phyloP scores from a whole-genome alignment of 1,140 invertebrate genomes.

The Zaprionus tsacasi region DNA sequence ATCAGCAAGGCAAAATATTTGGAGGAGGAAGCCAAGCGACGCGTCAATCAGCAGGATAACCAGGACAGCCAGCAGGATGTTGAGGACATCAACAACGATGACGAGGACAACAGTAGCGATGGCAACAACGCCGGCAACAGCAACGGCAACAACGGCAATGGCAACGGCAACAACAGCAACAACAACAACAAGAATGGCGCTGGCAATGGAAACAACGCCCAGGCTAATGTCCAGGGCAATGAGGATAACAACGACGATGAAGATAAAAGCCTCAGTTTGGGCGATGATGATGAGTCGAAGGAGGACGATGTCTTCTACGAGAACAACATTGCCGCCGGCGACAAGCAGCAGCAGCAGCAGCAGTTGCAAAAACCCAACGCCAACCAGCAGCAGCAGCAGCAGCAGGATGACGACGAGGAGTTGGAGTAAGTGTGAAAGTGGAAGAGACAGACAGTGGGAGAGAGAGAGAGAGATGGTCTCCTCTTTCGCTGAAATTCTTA shows the following conservation, averaged over 20 bases:
- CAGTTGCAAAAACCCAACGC: slow-evolving; percentile 38
- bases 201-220: slow-evolving; percentile 46
- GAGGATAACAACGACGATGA: slow-evolving; percentile 76
- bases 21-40: slow-evolving; percentile 85
- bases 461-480: not conserved
- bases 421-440: slow-evolving; percentile 76
- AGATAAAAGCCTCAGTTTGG: slow-evolving; percentile 72
- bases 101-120: slow-evolving; percentile 76
- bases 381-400: slow-evolving; percentile 30
- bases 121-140: slow-evolving; percentile 27
- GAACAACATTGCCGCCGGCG: slow-evolving; percentile 85
- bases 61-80: slow-evolving; percentile 69
- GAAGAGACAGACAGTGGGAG: not conserved
- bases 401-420: slow-evolving; percentile 87
- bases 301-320: slow-evolving; percentile 91
- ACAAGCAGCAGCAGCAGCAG: slow-evolving; percentile 59
- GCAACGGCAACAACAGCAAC: slow-evolving; percentile 27
- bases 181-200: slow-evolving; percentile 41
- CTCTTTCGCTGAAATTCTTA: slow-evolving; percentile 58
- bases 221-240: slow-evolving; percentile 75
- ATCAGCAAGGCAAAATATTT: slow-evolving; percentile 88
- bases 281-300: slow-evolving; percentile 85
- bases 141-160: slow-evolving; percentile 29
- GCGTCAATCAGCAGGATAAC: slow-evolving; percentile 78
- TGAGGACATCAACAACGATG: slow-evolving; percentile 76